A percentile compares a stretch with the other conserved stretches of the same genome.
Evolutionary conservation across 2,797 vertebrate species (phyloP).

Genomic region (Leuciscus waleckii): DNA sequence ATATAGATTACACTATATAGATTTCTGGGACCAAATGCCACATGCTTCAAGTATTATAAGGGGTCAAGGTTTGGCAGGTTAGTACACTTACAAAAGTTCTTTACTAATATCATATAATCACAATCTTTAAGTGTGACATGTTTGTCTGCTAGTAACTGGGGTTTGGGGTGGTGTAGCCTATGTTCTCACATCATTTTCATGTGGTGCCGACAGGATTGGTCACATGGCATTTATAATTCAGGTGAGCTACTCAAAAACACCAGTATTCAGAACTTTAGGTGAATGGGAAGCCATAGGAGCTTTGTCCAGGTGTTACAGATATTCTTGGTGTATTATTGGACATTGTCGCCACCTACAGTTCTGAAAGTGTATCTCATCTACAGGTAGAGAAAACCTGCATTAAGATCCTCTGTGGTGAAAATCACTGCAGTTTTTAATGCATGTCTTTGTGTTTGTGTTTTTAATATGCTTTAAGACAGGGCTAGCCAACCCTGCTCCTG

Average conservation of each 20-base stretch:
- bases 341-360: constrained; percentile 18
- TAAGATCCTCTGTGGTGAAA: background rate
- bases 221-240: background rate
- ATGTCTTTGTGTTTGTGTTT: background rate
- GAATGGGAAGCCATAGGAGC: background rate
- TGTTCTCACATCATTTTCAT: background rate
- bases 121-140: background rate
- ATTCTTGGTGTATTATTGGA: background rate
- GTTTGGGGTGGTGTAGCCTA: background rate
- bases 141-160: background rate
- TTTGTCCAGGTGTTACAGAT: background rate
- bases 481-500: too few species aligned
- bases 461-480: background rate
- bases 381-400: background rate
- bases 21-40: background rate
- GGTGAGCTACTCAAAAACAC: background rate
- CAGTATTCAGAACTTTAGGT: background rate
- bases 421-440: background rate
- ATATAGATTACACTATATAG: too few species aligned
- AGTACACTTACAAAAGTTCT: background rate
- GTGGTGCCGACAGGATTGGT: background rate
- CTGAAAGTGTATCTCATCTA: background rate
- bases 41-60: background rate
- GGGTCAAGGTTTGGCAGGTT: background rate
- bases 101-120: background rate